These are phyloP conservation scores for Xenopus laevis DNA, from an alignment of 2,113 vertebrate genomes.

Conservation along the genomic window DNA sequence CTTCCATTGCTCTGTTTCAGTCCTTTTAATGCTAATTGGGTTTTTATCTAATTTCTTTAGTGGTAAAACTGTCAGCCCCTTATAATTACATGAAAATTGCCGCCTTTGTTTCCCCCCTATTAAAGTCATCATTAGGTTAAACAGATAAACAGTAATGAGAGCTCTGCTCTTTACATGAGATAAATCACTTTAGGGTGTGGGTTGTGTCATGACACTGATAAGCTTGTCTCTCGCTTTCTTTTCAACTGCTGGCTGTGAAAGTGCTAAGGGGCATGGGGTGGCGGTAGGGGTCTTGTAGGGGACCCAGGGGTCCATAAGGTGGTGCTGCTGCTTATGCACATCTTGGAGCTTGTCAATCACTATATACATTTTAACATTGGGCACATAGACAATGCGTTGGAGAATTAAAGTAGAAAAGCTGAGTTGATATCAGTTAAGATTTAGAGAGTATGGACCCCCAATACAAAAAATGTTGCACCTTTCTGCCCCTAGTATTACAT, in stretches of 20 bases:
- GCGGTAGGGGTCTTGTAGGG: background rate
- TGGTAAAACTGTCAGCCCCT: background rate
- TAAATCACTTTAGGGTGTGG: background rate
- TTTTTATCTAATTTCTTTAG: background rate
- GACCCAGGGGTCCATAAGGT: background rate
- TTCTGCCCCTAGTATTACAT: too few species aligned
- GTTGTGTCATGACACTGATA: background rate
- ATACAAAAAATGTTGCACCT: too few species aligned
- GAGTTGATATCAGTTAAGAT: too few species aligned
- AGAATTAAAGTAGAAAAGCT: too few species aligned
- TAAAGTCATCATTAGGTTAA: constrained; percentile 7
- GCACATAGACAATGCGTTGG: too few species aligned
- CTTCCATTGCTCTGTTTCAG: background rate
- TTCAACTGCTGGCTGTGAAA: background rate
- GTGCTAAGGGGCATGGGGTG: background rate
- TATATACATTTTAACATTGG: too few species aligned
- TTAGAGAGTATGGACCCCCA: too few species aligned
- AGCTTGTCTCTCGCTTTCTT: too few species aligned
- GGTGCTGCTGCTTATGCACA: background rate
- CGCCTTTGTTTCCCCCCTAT: background rate
- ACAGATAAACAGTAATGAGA: background rate
- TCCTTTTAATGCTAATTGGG: background rate
- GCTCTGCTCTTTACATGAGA: background rate
- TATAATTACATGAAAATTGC: background rate
- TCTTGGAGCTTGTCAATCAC: background rate